Base-by-base conservation (phyloP, 2,113 vertebrate genomes). In the Chaetura pelagica region DNA sequence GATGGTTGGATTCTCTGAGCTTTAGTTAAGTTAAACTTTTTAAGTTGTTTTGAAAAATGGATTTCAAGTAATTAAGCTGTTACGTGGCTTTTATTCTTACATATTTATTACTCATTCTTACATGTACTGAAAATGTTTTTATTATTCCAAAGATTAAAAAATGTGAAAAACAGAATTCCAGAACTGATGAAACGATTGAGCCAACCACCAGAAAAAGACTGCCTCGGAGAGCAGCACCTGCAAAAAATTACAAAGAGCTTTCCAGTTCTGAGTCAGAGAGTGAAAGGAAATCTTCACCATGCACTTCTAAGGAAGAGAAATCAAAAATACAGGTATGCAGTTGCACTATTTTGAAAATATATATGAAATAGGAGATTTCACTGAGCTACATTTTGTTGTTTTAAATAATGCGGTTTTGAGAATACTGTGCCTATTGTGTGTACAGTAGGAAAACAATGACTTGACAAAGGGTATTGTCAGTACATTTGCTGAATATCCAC, bases 181-280 rank as follows among this genome's bases (percentile, higher is more conserved):
- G 85, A 54, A 3, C 8, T 6, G 22, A 69, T 67, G 86, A 96
- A 72, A 59, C 5, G 4, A 35, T 66, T 67, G 61, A 67, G 74
- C 83, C 94, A 83, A n/a, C 63, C 32, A 87, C 38, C n/a, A 97
- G 97, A 76, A 38, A 68, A 57, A 98, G 95, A 89, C 94, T 77
- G 73, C 98, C 99, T 87, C 97, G 95, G 91, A 99, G 97, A 98
- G 97, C 96, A 63, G 88, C 97, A 62, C 95, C 97, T 81, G 61
- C 71, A 89, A 99, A 98, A 97, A 98, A 94, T 95, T 99, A 99
- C 93, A 99, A 95, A 96, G 99, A 99, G 34, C 96, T 82, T 62
- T 99, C 99, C 72, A 97, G 95, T 93, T 98, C 98, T 75, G 98
- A 97, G 78, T 96, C 96, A 16, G 98, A 98, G 51, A 69, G 62